Base-by-base conservation (phyloP, 1,140 invertebrate genomes). In the Nasonia vitripennis region DNA sequence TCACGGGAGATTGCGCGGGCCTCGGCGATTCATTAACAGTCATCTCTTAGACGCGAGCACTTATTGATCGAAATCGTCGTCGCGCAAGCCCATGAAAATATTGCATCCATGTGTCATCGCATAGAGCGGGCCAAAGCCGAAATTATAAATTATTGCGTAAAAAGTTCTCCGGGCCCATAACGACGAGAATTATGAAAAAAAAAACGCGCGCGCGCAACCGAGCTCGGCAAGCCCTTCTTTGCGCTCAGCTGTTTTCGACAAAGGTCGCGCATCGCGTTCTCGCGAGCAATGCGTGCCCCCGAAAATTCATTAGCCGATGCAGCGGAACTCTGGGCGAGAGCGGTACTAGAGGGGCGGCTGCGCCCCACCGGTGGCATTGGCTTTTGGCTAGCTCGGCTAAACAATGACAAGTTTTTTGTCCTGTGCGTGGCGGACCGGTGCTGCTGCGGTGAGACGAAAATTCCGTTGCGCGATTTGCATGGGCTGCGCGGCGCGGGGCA, bases 381-480 rank as follows among this genome's bases (percentile, higher is more conserved):
- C 41, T 73, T 73, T 70, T 83, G 81, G 81, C 85, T 84, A 81
- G 71, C 87, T 78, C 81, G 67, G 27, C 83, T 87, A 87, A 86
- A 87, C 87, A 87, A 87, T 87, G 83, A 84, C 80, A 80, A 67
- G 78, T 62, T 78, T 73, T 84, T 85, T 84, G 62, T 84, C 81
- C 81, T 6, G 34, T 78, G 0, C 14, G 31, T 23, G 41, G 68
- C 23, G 31, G 23, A 77, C 48, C 55, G 51, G n/a, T 71, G 79
- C 78, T 37, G 17, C 71, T 51, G 62, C 62, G 45, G 73, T 70
- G 82, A 78, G 70, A 84, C 23, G 48, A 78, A 86, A 87, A 84
- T 85, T 84, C 86, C 87, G 87, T 87, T 87, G 83, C 34, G 20
- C 27, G 68, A 87, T 87, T 87, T 87, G 83, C 87, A 87, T 87